phyloP scores from a whole-genome alignment of 2,113 vertebrate species.

The Pyxicephalus adspersus region DNA sequence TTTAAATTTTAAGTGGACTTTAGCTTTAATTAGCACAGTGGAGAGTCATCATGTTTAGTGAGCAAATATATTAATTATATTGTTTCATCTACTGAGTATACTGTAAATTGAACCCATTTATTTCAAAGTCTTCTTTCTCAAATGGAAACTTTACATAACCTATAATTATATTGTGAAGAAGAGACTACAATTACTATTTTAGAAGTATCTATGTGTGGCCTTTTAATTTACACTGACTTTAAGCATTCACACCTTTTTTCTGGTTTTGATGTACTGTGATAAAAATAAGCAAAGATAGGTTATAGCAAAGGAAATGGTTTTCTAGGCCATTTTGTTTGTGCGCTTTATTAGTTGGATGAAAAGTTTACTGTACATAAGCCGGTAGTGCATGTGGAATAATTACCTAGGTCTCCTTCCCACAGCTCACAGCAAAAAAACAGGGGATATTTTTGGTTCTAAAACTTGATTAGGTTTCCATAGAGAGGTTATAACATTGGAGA shows the following conservation, averaged over 20 bases:
- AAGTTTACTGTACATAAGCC: conserved; percentile 11
- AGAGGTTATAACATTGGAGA: no score
- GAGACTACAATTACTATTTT: conserved; percentile 82
- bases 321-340: not conserved
- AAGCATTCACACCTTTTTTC: conserved; percentile 81
- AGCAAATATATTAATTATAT: conserved; percentile 76
- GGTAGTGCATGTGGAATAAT: conserved; percentile 8
- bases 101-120: conserved; percentile 79
- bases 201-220: conserved; percentile 69
- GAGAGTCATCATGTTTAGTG: conserved; percentile 78
- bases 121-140: conserved; percentile 76
- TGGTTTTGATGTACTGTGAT: conserved; percentile 76
- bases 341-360: conserved; percentile 18
- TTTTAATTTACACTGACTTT: conserved; percentile 83
- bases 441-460: not conserved
- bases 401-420: not conserved
- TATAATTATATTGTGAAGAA: conserved; percentile 75
- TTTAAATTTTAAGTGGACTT: not conserved
- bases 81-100: conserved; percentile 80
- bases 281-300: conserved; percentile 68
- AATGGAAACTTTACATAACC: conserved; percentile 72
- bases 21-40: conserved; percentile 69
- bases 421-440: conserved; percentile 1
- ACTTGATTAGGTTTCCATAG: not conserved
- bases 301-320: not conserved